These are phyloP conservation scores for Oryzias woworae DNA, from an alignment of 2,113 vertebrate species.

Conservation along the genomic window DNA sequence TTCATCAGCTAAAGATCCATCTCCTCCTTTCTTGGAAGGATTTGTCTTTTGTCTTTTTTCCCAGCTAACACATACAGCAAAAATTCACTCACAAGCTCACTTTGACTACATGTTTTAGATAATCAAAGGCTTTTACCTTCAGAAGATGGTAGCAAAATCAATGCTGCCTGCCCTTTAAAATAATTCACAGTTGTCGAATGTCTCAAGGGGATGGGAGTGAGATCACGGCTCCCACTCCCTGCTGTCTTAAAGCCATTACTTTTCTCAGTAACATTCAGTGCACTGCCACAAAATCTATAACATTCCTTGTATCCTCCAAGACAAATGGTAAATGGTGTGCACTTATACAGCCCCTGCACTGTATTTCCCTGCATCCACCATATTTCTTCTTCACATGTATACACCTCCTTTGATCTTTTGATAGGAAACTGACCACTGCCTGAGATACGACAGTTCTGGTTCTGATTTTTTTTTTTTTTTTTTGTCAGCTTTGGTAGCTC, in stretches of 20 bases:
- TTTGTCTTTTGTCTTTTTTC: slow-evolving; percentile 18
- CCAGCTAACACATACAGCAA: slow-evolving; percentile 10
- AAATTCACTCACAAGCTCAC: slow-evolving; percentile 3
- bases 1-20: background rate
- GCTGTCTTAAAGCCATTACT: slow-evolving; percentile 22
- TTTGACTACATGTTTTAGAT: slow-evolving; percentile 30
- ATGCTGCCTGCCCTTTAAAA: slow-evolving; percentile 57
- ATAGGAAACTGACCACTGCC: no score
- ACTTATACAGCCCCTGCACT: slow-evolving; percentile 6
- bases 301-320: slow-evolving; percentile 1
- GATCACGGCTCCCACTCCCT: slow-evolving; percentile 27
- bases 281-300: slow-evolving; percentile 11
- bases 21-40: slow-evolving; percentile 1
- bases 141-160: slow-evolving; percentile 46
- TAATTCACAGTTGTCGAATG: slow-evolving; percentile 38
- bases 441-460: no score
- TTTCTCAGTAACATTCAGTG: slow-evolving; percentile 11
- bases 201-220: slow-evolving; percentile 12
- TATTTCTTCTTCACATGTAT: no score
- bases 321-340: background rate
- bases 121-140: slow-evolving; percentile 48
- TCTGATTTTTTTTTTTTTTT: no score
- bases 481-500: no score
- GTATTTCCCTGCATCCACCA: slow-evolving; percentile 23
- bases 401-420: no score